phyloP scores from a whole-genome alignment of 2,888 invertebrate species.

The Cephus spinipes region DNA sequence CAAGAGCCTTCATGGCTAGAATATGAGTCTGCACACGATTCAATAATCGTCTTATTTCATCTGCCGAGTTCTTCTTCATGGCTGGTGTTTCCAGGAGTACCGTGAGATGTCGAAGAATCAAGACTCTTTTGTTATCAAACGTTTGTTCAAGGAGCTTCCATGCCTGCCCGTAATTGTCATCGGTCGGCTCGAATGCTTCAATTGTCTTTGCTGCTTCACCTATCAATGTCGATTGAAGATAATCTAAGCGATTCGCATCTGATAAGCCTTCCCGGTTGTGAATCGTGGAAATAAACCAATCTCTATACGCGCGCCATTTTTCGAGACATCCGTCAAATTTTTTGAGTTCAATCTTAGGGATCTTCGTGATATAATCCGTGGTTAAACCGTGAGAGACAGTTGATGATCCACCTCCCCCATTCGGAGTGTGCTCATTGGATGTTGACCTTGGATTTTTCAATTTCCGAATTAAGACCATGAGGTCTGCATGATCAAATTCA shows the following conservation, averaged over 20 bases:
- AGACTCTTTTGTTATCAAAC: slow-evolving; percentile 4
- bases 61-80: slow-evolving; percentile 6
- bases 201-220: slow-evolving; percentile 8
- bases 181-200: slow-evolving; percentile 5
- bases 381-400: not conserved
- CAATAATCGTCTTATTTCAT: slow-evolving; percentile 12
- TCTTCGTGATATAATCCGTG: slow-evolving; percentile 6
- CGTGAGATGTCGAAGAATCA: slow-evolving; percentile 6
- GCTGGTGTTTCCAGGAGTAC: slow-evolving; percentile 3
- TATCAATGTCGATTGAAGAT: not conserved
- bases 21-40: slow-evolving; percentile 11
- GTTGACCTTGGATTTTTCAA: not conserved
- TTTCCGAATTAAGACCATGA: slow-evolving; percentile 9
- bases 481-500: slow-evolving; percentile 11
- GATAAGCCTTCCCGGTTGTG: slow-evolving; percentile 10
- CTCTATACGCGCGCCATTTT: slow-evolving; percentile 16
- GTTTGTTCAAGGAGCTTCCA: slow-evolving; percentile 7
- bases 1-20: slow-evolving; percentile 12
- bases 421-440: too few relatives aligned
- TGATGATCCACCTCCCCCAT: not conserved
- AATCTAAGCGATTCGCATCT: slow-evolving; percentile 6
- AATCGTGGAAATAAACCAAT: slow-evolving; percentile 15
- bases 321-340: slow-evolving; percentile 18
- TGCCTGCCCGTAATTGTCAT: slow-evolving; percentile 8
- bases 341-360: slow-evolving; percentile 17